Evolutionary conservation across 2,113 vertebrate genomes (phyloP).

Genomic region (Spheniscus mendiculus): DNA sequence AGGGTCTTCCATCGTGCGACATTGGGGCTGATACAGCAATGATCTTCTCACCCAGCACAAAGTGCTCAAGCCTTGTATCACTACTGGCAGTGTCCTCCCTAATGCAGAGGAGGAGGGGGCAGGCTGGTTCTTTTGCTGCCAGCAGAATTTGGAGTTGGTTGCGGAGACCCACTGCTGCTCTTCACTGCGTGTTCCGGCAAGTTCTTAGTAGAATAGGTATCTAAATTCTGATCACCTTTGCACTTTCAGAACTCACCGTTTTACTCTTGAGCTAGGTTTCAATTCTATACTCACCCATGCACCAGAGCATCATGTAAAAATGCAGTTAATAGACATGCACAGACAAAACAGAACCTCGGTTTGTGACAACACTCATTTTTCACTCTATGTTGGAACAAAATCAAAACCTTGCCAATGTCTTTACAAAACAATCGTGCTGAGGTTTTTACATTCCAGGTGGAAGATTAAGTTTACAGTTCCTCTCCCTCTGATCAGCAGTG

Average conservation of each 20-base stretch:
- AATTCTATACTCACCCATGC: not conserved
- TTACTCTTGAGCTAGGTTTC: not conserved
- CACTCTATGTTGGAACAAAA: not conserved
- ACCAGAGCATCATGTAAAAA: not conserved
- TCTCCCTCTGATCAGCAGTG: not conserved
- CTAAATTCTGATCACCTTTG: not conserved
- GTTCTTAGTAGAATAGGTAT: not conserved
- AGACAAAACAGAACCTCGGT: not conserved
- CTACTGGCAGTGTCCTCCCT: not conserved
- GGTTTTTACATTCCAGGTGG: not conserved
- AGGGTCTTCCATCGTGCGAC: not conserved
- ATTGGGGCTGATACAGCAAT: not conserved
- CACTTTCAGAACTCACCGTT: not conserved
- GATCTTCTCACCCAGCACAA: not conserved
- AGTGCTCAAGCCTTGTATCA: not conserved
- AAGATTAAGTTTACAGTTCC: conserved; percentile 1
- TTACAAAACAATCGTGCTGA: not conserved
- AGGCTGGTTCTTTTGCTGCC: not conserved
- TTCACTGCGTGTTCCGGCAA: not conserved
- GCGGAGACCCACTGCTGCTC: not conserved
- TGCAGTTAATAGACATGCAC: not conserved
- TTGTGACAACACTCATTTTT: conserved; percentile 3
- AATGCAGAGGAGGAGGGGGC: fast-evolving
- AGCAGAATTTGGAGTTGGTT: not conserved
- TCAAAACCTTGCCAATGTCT: conserved; percentile 26